These are phyloP conservation scores for Epinephelus malabaricus DNA, from an alignment of 2,797 vertebrate species.

Conservation along the genomic window DNA sequence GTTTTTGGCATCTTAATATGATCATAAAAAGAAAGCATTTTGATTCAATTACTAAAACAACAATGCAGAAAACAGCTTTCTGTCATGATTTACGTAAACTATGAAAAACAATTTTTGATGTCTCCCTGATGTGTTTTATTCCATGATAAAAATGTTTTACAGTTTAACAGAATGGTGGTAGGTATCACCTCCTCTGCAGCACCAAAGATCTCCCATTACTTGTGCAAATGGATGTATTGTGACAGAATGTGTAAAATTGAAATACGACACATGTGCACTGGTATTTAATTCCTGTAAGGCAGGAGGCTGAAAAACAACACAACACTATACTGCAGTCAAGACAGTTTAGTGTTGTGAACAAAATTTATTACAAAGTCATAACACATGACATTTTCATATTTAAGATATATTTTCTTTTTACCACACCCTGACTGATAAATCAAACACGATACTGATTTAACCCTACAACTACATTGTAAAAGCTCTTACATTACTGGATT, in stretches of 20 bases:
- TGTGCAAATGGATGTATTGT: not conserved
- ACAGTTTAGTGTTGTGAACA: not conserved
- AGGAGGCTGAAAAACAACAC: not conserved
- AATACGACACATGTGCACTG: not conserved
- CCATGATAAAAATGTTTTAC: not conserved
- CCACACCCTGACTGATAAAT: not conserved
- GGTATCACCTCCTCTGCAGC: not conserved
- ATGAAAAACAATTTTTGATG: not conserved
- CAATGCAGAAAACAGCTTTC: slow-evolving; percentile 29
- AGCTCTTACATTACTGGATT: not conserved
- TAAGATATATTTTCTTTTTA: not conserved
- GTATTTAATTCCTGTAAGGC: not conserved
- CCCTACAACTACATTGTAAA: too few species aligned
- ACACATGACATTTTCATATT: not conserved
- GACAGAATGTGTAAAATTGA: not conserved
- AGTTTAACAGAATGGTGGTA: not conserved
- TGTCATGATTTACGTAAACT: slow-evolving; percentile 11
- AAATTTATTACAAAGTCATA: not conserved
- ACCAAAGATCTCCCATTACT: not conserved
- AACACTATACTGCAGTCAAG: not conserved
- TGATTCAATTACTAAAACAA: slow-evolving; percentile 29
- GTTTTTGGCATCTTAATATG: slow-evolving; percentile 28
- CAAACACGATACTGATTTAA: too few species aligned
- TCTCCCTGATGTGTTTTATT: not conserved
- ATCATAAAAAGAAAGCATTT: slow-evolving; percentile 36